Evolutionary conservation across 2,888 invertebrate species (phyloP).

Genomic region (Drosophila mettleri): DNA sequence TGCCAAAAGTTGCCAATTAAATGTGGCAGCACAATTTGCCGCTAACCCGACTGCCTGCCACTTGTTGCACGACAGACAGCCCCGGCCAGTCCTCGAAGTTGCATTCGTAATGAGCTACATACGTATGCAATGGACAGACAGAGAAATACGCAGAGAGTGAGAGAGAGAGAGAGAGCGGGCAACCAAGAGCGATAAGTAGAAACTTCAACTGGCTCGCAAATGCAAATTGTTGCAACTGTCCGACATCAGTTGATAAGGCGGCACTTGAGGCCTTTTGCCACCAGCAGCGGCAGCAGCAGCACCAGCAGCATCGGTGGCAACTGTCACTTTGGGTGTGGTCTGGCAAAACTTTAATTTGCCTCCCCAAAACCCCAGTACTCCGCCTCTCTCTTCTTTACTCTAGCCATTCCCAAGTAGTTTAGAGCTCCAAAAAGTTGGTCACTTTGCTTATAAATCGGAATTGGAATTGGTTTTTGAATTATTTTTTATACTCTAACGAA

Average conservation of each 20-base stretch:
- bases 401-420: conserved; percentile 32
- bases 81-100: conserved; percentile 26
- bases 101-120: conserved; percentile 71
- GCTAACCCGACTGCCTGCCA: conserved; percentile 32
- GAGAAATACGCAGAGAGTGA: background rate
- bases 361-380: background rate
- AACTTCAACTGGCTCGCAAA: conserved; percentile 31
- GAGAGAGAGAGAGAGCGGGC: background rate
- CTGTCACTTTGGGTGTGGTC: conserved; percentile 33
- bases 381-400: background rate
- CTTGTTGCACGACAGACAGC: conserved; percentile 57
- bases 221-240: conserved; percentile 53
- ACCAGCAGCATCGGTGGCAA: conserved; percentile 23
- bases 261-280: conserved; percentile 58
- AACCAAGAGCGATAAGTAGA: conserved; percentile 48
- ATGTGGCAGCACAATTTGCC: conserved; percentile 58
- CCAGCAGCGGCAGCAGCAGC: conserved; percentile 47
- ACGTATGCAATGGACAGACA: conserved; percentile 23
- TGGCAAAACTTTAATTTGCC: conserved; percentile 5
- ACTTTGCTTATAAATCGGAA: conserved; percentile 48
- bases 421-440: conserved; percentile 33
- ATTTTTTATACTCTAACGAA: background rate
- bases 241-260: conserved; percentile 68
- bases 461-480: conserved; percentile 34
- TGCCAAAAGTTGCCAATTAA: conserved; percentile 74